Evolutionary conservation across 1,140 invertebrate genomes (phyloP).

Genomic region (Psilanteris sp.): DNA sequence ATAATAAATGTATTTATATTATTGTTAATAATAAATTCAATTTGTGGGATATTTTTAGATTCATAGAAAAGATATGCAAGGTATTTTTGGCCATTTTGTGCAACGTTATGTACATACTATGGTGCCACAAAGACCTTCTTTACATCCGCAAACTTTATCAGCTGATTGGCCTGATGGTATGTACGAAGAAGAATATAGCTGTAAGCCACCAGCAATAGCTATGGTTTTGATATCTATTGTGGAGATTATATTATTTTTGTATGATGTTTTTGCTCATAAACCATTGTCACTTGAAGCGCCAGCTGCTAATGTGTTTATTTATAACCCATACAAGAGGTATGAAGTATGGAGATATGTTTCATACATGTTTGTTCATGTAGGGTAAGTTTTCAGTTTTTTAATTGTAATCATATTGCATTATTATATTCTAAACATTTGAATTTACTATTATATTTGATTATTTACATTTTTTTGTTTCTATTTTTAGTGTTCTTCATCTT

Average conservation of each 20-base stretch:
- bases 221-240: slow-evolving; percentile 89
- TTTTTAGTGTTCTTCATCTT: slow-evolving; percentile 87
- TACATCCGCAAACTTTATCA: slow-evolving; percentile 62
- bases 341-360: slow-evolving; percentile 96
- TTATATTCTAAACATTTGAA: no score
- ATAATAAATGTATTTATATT: no score
- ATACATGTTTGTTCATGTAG: slow-evolving; percentile 98
- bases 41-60: slow-evolving; percentile 75
- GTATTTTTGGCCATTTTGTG: slow-evolving; percentile 82
- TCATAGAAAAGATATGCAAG: slow-evolving; percentile 82
- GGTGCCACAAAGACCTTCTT: slow-evolving; percentile 78
- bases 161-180: slow-evolving; percentile 84
- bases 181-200: slow-evolving; percentile 92
- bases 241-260: slow-evolving; percentile 86
- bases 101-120: slow-evolving; percentile 79
- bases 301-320: slow-evolving; percentile 89
- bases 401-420: no score
- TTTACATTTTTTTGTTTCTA: no score
- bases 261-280: slow-evolving; percentile 80
- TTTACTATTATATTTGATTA: not conserved
- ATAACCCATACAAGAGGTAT: slow-evolving; percentile 91
- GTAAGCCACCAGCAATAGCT: slow-evolving; percentile 91
- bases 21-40: no score
- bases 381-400: no score
- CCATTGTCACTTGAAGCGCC: slow-evolving; percentile 82